Base-by-base conservation (phyloP, 2,113 vertebrate genomes). In the Entelurus aequoreus region DNA sequence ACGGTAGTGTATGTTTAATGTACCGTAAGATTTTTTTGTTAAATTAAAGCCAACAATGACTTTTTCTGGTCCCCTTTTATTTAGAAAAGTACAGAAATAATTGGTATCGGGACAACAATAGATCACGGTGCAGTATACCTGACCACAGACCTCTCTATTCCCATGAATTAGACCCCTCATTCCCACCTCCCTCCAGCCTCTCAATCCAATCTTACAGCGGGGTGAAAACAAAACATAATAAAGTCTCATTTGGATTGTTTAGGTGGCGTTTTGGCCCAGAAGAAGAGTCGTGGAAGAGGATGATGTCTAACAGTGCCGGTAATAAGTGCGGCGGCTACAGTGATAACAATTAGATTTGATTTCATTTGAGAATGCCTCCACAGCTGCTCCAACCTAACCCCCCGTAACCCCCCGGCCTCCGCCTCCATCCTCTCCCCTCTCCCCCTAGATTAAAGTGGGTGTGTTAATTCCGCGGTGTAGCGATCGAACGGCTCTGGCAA, bases 401-500 rank as follows among this genome's bases (percentile, higher is more conserved):
- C 85, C 81, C 76, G 79, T 77, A 79, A 68, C 81, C 84, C 82
- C 78, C 70, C 83, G 79, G 78, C 72, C 81, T 80, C 82, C 76
- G 81, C 69, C 47, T 16, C 58, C 49, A 53, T 67, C 65, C 54
- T 75, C 79, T 74, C 84, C 78, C 84, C 91, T 92, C 91, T 93
- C 93, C 92, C 92, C 91, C 91, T 93, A 94, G 93, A 95, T 94
- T 94, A 95, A 94, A 92, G 93, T 94, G 88, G 86, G 93, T 94
- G 92, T 94, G 93, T 94, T 96, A 94, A 96, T 95, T 94, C 93
- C 91, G 91, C 92, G 92, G 93, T 93, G 92, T 90, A 89, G 92
- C 93, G 93, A 96, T 96, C 94, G 94, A 96, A 96, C 91, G 87
- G 93, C 93, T 94, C 93, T 95, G 93, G 93, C 94, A 95, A 96